Conservation (phyloP, 2,113 vertebrate genomes). For the Strix uralensis region DNA sequence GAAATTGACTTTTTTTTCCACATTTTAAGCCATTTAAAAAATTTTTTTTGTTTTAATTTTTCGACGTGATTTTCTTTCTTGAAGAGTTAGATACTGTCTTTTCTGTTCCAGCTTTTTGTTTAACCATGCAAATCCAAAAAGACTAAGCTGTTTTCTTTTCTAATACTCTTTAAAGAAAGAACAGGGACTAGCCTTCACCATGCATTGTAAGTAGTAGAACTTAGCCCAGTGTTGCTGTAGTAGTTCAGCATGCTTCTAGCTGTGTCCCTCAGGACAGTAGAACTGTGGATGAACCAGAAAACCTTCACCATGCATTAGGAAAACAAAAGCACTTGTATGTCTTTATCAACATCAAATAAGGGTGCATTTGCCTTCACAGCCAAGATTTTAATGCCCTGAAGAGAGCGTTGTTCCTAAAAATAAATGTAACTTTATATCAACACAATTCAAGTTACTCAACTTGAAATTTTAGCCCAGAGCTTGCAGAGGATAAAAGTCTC, state of each 20-base stretch:
- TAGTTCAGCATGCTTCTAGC: not conserved
- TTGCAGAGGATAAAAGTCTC: not conserved
- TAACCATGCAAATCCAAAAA: not conserved
- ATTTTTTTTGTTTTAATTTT: not conserved
- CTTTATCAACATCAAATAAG: constrained; percentile 42
- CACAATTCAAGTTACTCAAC: not conserved
- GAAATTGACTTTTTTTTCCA: not conserved
- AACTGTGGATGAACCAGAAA: constrained; percentile 55
- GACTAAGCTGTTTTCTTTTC: not conserved
- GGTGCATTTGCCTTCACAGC: constrained; percentile 5
- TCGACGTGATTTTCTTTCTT: not conserved
- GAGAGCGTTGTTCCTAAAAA: not conserved
- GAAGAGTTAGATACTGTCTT: not conserved
- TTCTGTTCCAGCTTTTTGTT: not conserved
- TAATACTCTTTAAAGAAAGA: not conserved
- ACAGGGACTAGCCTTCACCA: not conserved
- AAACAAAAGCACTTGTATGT: constrained; percentile 29
- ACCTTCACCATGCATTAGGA: constrained; percentile 39
- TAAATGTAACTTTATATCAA: constrained; percentile 33
- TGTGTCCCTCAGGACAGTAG: not conserved
- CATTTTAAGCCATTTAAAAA: not conserved
- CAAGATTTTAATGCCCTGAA: constrained; percentile 16
- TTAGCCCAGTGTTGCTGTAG: not conserved
- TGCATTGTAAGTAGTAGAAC: not conserved
- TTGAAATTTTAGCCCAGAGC: constrained; percentile 16